Conservation (phyloP, 37 sponge, comb jelly and placozoan genomes). For the Chondrosia reniformis region DNA sequence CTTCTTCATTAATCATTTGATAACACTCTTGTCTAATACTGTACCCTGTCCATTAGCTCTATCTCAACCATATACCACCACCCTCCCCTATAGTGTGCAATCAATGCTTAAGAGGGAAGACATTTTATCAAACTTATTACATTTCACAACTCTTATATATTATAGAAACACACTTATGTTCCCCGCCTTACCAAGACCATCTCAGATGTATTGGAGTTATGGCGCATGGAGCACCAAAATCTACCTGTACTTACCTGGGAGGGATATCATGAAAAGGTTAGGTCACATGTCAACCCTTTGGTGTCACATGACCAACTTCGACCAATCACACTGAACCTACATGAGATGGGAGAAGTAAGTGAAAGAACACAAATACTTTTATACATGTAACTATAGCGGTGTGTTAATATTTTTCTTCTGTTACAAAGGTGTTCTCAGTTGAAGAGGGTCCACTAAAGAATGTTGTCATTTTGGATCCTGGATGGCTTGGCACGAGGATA, state of each 20-base stretch:
- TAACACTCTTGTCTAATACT: too few relatives aligned
- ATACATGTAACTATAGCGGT: too few relatives aligned
- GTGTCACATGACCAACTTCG: slow-evolving; percentile 56
- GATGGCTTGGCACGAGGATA: slow-evolving; percentile 68
- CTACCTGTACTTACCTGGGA: slow-evolving; percentile 78
- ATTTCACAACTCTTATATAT: not conserved
- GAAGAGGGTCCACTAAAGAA: slow-evolving; percentile 45
- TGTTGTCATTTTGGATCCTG: slow-evolving; percentile 75
- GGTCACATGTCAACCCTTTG: slow-evolving; percentile 69
- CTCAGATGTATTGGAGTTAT: slow-evolving; percentile 35
- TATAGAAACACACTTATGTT: slow-evolving; percentile 35
- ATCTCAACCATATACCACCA: too few relatives aligned
- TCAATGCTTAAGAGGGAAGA: too few relatives aligned
- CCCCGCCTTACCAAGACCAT: slow-evolving; percentile 49
- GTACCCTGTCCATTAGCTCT: too few relatives aligned
- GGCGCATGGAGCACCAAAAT: slow-evolving; percentile 49
- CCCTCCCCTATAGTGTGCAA: too few relatives aligned
- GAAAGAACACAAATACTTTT: too few relatives aligned
- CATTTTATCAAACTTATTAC: too few relatives aligned
- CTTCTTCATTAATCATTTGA: too few relatives aligned
- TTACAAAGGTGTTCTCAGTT: slow-evolving; percentile 55
- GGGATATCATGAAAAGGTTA: slow-evolving; percentile 40
- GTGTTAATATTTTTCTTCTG: not conserved
- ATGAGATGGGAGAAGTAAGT: slow-evolving; percentile 83
- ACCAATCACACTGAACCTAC: slow-evolving; percentile 34